These are phyloP conservation scores for Progne subis DNA, from an alignment of 2,113 vertebrate genomes.

Conservation along the genomic window DNA sequence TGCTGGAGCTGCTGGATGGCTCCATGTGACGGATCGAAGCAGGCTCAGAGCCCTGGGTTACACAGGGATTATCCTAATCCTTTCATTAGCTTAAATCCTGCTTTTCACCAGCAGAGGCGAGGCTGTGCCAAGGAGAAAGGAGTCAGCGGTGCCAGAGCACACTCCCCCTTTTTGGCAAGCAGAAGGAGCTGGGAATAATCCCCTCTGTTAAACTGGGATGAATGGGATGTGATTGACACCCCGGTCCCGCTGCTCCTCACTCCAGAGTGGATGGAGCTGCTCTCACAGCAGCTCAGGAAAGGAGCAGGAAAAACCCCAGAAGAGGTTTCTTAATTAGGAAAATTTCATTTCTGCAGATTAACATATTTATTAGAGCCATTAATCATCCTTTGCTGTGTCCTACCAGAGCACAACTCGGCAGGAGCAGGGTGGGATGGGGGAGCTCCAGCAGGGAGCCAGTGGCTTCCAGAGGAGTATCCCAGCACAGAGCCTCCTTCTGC, in stretches of 20 bases:
- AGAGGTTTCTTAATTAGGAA: conserved; percentile 13
- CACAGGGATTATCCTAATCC: conserved; percentile 29
- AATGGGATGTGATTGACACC: background rate
- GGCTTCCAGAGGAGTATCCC: background rate
- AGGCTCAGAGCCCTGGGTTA: background rate
- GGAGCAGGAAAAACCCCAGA: background rate
- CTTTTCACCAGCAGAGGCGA: background rate
- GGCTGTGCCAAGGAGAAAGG: conserved; percentile 7
- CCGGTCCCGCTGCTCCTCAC: background rate
- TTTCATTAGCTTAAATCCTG: conserved; percentile 24
- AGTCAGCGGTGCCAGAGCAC: background rate
- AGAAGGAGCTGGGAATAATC: conserved; percentile 18
- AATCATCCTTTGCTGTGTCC: background rate
- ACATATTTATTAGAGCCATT: conserved; percentile 12
- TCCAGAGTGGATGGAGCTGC: background rate
- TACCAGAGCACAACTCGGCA: background rate
- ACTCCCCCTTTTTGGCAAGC: background rate
- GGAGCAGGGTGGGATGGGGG: background rate
- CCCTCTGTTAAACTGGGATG: background rate
- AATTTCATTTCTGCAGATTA: conserved; percentile 14
- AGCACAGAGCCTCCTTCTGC: background rate
- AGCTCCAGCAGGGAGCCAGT: background rate
- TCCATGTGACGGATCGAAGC: background rate
- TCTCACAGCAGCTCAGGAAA: background rate
- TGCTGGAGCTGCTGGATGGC: background rate